Percentiles rank a stretch among this genome's conserved stretches.
These are phyloP conservation scores for Magallana ariakensis DNA, from an alignment of 1,140 invertebrate genomes.

Conservation along the genomic window DNA sequence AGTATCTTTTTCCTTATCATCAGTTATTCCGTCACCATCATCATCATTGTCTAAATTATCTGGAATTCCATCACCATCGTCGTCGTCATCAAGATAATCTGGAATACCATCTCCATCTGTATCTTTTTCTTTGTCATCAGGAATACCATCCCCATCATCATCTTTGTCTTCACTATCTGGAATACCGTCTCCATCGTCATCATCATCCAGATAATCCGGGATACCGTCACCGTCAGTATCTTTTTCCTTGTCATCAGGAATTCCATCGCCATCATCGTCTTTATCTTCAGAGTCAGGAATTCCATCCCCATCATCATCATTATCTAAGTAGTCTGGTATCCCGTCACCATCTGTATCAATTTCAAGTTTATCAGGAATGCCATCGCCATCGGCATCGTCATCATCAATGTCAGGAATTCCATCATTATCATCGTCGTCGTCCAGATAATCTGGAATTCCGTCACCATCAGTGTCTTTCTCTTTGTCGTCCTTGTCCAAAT, in stretches of 20 bases:
- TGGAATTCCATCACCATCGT: slow-evolving; percentile 75
- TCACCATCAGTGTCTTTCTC: slow-evolving; percentile 66
- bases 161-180: slow-evolving; percentile 70
- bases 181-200: slow-evolving; percentile 75
- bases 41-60: slow-evolving; percentile 71
- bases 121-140: slow-evolving; percentile 65
- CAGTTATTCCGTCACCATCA: slow-evolving; percentile 71
- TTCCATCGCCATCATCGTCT: slow-evolving; percentile 72
- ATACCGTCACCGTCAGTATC: slow-evolving; percentile 71
- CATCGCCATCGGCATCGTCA: slow-evolving; percentile 68
- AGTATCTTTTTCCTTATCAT: slow-evolving; percentile 66
- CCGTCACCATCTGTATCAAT: slow-evolving; percentile 72
- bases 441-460: slow-evolving; percentile 71
- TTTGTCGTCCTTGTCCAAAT: slow-evolving; percentile 64
- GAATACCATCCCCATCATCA: slow-evolving; percentile 62
- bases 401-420: slow-evolving; percentile 70
- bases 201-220: slow-evolving; percentile 63
- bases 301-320: slow-evolving; percentile 73
- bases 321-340: slow-evolving; percentile 67
- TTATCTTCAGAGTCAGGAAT: slow-evolving; percentile 72
- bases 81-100: slow-evolving; percentile 68
- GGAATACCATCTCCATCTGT: slow-evolving; percentile 71
- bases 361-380: slow-evolving; percentile 70
- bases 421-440: slow-evolving; percentile 71
- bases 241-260: slow-evolving; percentile 70